Evolutionary conservation across 2,888 invertebrate genomes (phyloP).

Genomic region (Alcis repandata): DNA sequence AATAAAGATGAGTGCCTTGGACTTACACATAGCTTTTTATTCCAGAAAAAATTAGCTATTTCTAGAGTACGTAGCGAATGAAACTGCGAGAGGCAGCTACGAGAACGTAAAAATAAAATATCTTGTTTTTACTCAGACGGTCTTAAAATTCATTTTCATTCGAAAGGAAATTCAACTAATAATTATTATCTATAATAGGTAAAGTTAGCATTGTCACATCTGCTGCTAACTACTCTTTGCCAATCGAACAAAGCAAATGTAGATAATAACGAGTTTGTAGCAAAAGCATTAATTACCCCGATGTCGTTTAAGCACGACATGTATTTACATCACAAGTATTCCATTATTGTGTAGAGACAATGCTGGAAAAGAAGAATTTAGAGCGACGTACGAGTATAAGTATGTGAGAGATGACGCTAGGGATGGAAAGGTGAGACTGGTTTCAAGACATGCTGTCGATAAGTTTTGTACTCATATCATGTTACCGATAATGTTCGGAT

Average conservation of each 20-base stretch:
- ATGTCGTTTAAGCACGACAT: conserved; percentile 53
- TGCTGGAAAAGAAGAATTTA: conserved; percentile 39
- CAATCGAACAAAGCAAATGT: conserved; percentile 7
- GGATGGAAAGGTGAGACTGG: conserved; percentile 27
- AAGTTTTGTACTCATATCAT: too few relatives aligned
- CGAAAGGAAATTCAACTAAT: too few relatives aligned
- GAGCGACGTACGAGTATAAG: conserved; percentile 23
- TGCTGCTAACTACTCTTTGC: conserved; percentile 31
- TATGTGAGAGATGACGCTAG: conserved; percentile 37
- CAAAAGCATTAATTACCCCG: conserved; percentile 50
- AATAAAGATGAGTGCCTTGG: too few relatives aligned
- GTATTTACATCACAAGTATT: conserved; percentile 52
- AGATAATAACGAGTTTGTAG: conserved; percentile 8
- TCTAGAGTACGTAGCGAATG: background rate
- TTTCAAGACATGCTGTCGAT: conserved; percentile 14
- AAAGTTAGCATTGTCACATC: conserved; percentile 4
- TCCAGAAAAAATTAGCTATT: too few relatives aligned
- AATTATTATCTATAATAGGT: too few relatives aligned
- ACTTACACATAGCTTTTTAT: too few relatives aligned
- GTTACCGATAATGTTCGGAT: too few relatives aligned
- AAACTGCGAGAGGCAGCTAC: too few relatives aligned
- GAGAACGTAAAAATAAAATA: too few relatives aligned
- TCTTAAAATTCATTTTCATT: too few relatives aligned
- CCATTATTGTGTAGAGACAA: conserved; percentile 47
- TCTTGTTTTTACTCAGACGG: too few relatives aligned